Percentiles rank a stretch among this genome's conserved stretches.
phyloP scores from a whole-genome alignment of 64 coral and sea anemone genomes.

The Montipora sp. region DNA sequence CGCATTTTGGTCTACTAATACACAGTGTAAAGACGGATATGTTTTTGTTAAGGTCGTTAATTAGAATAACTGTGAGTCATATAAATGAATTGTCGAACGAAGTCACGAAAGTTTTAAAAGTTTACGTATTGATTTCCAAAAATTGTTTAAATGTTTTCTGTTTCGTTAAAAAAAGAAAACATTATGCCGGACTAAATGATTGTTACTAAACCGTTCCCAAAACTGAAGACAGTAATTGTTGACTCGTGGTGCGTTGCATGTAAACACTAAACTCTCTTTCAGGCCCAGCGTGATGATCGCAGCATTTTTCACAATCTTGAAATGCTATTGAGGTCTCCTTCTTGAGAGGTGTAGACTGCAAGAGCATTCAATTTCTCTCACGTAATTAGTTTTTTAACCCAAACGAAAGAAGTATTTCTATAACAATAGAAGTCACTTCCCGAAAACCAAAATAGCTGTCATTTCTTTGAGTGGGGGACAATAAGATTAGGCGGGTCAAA shows the following conservation, averaged over 20 bases:
- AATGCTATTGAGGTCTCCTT: not conserved
- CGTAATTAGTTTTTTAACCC: not conserved
- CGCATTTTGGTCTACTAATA: not conserved
- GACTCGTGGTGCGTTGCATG: not conserved
- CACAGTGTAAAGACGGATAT: not conserved
- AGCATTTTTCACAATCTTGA: not conserved
- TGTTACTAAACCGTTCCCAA: not conserved
- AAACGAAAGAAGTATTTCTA: too few relatives aligned
- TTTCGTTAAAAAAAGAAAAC: slow-evolving; percentile 1
- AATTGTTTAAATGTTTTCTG: not conserved
- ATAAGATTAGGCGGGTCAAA: too few relatives aligned
- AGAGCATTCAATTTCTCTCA: not conserved
- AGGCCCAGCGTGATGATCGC: not conserved
- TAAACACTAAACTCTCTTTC: not conserved
- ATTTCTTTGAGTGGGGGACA: too few relatives aligned
- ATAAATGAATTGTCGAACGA: slow-evolving; percentile 11
- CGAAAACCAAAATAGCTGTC: too few relatives aligned
- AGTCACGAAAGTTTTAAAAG: slow-evolving; percentile 32
- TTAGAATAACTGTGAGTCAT: slow-evolving; percentile 1
- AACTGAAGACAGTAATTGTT: too few relatives aligned
- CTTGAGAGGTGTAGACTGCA: not conserved
- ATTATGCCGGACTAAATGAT: not conserved
- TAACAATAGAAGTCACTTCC: too few relatives aligned
- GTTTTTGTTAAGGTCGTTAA: not conserved
- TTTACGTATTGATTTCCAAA: slow-evolving; percentile 6